phyloP scores from a whole-genome alignment of 2,888 invertebrate species.

The Scaptodrosophila latifasciaeformis region DNA sequence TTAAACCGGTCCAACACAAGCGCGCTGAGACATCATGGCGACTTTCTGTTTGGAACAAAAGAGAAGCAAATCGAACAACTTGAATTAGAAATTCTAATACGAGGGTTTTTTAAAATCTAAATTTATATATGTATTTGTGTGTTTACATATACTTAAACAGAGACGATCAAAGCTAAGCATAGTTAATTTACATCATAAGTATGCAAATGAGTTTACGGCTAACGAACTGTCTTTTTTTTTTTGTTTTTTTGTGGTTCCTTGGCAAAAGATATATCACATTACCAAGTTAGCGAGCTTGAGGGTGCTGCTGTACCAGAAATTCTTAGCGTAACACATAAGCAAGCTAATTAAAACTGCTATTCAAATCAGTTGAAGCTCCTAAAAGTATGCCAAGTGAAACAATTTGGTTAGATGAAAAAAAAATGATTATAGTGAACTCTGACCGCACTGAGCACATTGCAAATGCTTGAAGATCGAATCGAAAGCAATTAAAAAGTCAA shows the following conservation, averaged over 20 bases:
- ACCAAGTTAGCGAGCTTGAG: no score
- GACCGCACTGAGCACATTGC: no score
- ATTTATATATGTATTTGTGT: neutral
- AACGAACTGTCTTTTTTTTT: neutral
- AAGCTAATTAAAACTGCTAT: no score
- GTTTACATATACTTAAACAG: neutral
- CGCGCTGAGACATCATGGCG: constrained; percentile 48
- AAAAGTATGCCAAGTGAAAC: no score
- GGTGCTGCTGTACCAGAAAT: no score
- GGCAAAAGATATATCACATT: no score
- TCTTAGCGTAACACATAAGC: no score
- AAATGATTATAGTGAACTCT: no score
- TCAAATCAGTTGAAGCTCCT: no score
- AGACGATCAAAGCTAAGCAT: neutral
- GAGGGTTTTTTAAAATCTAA: neutral
- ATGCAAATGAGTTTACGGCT: constrained; percentile 31
- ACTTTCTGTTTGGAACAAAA: constrained; percentile 18
- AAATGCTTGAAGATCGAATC: no score
- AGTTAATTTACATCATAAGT: constrained; percentile 39
- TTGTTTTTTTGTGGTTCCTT: constrained; percentile 7
- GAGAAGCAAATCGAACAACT: constrained; percentile 1
- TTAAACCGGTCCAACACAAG: constrained; percentile 24
- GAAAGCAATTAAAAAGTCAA: no score
- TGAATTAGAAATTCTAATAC: constrained; percentile 56
- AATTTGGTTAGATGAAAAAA: no score